A percentile compares a stretch with the other conserved stretches of the same genome.
These are phyloP conservation scores for Siphamia tubifer DNA, from an alignment of 2,113 vertebrate species.

Conservation along the genomic window DNA sequence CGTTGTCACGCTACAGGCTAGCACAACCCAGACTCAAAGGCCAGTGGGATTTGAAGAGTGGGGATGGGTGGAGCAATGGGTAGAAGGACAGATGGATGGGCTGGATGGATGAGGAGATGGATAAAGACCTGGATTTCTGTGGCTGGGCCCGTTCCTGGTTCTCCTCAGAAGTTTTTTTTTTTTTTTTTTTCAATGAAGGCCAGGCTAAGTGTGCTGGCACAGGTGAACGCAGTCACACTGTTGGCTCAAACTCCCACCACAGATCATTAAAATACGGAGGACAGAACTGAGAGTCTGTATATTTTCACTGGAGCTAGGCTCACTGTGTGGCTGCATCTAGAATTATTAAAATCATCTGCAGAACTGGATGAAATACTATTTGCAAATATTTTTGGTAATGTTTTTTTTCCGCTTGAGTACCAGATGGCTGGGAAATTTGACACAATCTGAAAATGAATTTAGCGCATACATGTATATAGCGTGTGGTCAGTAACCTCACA, in stretches of 20 bases:
- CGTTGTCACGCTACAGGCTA: slow-evolving; percentile 42
- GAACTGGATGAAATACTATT: slow-evolving; percentile 42
- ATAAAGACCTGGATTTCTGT: slow-evolving; percentile 34
- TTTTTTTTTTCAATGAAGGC: slow-evolving; percentile 48
- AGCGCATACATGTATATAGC: slow-evolving; percentile 7
- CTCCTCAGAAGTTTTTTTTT: slow-evolving; percentile 52
- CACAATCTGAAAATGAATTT: slow-evolving; percentile 40
- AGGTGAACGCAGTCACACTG: slow-evolving; percentile 63
- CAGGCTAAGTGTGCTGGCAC: slow-evolving; percentile 61
- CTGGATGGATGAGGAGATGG: slow-evolving; percentile 49
- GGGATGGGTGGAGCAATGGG: slow-evolving; percentile 38
- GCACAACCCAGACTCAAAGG: slow-evolving; percentile 23
- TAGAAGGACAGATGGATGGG: slow-evolving; percentile 39
- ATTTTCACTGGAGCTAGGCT: slow-evolving; percentile 48
- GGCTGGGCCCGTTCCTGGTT: slow-evolving; percentile 49
- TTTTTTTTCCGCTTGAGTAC: background rate
- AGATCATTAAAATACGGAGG: slow-evolving; percentile 54
- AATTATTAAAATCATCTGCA: slow-evolving; percentile 52
- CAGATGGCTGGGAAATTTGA: slow-evolving; percentile 41
- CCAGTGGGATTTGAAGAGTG: slow-evolving; percentile 22
- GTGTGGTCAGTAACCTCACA: background rate
- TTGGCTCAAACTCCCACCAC: slow-evolving; percentile 38
- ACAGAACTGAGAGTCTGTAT: slow-evolving; percentile 37
- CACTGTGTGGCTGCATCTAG: slow-evolving; percentile 45
- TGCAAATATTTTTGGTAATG: slow-evolving; percentile 46